Evolutionary conservation across 2,113 vertebrate species (phyloP).

Genomic region (Psammodynastes pulverulentus): DNA sequence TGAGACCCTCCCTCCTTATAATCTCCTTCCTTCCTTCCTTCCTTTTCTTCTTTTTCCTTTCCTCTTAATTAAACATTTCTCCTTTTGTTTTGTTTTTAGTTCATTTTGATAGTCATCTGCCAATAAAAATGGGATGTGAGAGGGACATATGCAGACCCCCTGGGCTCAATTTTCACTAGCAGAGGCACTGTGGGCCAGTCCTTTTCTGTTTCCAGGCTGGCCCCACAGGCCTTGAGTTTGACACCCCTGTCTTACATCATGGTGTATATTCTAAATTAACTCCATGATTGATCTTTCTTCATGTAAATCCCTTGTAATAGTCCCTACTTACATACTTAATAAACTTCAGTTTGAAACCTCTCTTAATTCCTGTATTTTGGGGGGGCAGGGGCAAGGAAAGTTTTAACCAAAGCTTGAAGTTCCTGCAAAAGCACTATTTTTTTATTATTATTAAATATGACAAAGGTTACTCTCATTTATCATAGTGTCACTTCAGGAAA

Average conservation of each 20-base stretch:
- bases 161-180: too few relatives aligned
- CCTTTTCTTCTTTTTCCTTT: too few relatives aligned
- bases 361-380: neutral
- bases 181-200: too few relatives aligned
- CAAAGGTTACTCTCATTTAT: constrained; percentile 20
- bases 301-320: neutral
- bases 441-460: neutral
- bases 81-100: too few relatives aligned
- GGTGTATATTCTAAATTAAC: neutral
- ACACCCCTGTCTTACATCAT: neutral
- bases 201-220: too few relatives aligned
- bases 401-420: constrained; percentile 19
- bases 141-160: too few relatives aligned
- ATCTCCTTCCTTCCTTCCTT: too few relatives aligned
- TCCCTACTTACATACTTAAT: neutral
- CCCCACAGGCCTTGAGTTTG: too few relatives aligned
- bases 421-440: neutral
- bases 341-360: neutral
- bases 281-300: neutral
- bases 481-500: constrained; percentile 29
- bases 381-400: neutral
- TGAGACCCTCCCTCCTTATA: too few relatives aligned
- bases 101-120: too few relatives aligned
- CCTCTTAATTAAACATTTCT: too few relatives aligned
- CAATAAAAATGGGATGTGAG: too few relatives aligned